Base-by-base conservation (phyloP, 2,113 vertebrate genomes). In the Micromys minutus region DNA sequence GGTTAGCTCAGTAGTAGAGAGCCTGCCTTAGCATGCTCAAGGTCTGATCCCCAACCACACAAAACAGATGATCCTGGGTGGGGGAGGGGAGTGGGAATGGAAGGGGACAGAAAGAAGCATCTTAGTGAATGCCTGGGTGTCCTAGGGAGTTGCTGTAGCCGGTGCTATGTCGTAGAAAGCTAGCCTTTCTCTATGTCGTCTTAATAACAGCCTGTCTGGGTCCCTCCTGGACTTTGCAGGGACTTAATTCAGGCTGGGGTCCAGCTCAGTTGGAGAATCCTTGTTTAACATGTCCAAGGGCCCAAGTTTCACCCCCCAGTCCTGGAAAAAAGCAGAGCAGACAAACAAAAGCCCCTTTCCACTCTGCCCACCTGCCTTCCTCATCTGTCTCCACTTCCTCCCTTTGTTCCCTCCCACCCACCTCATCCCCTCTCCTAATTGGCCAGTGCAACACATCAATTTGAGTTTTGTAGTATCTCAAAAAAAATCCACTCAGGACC, bases 211-310 rank as follows among this genome's bases (percentile, higher is more conserved):
- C 67, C 42, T 47, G 6, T 81, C 45, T 21, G 1, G 71, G 45
- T 90, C 83, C 63, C 80, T 75, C 42, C 55, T 77, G 50, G 42
- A 55, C 59, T 92, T 95, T 81, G 47, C 9, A 36, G 90, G 76
- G 92, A 63, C 59, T 77, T 81, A 69, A 61, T 81, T 87, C 69
- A 22, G 21, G 34, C 21, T 45, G 7, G 12, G 17, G 10, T 21
- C 0, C 42, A 42, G 47, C 36, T 77, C 59, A 67, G 36, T 2
- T 71, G 45, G 63, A 86, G 67, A 50, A 4, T 29, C 24, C 17
- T 85, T 75, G 36, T 71, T 9, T 63, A 5, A 26, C 42, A 31
- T 31, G 7, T 75, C 19, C 57, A 86, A 34, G 69, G 57, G 16
- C 71, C 45, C 39, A 59, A 59, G 36, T 74, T 86, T 11, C 4